Evolutionary conservation across 92 coral and sea anemone species (phyloP).

Genomic region (Siderastrea radians): DNA sequence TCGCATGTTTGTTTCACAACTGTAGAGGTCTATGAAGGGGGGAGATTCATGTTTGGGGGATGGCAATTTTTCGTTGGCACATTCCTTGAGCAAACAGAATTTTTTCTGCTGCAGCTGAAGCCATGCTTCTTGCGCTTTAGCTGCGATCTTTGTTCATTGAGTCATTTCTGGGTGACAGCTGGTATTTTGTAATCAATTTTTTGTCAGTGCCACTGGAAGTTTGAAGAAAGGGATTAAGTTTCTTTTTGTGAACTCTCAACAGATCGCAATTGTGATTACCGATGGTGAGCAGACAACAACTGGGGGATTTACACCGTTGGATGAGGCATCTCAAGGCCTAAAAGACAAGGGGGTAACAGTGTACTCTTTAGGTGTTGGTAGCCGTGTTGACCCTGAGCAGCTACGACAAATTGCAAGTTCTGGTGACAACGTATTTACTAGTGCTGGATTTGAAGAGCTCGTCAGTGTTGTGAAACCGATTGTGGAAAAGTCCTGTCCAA

Average conservation of each 20-base stretch:
- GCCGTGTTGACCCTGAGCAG: slow-evolving; percentile 32
- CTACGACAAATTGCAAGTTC: slow-evolving; percentile 50
- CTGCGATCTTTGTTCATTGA: too few relatives aligned
- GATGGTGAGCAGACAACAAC: slow-evolving; percentile 72
- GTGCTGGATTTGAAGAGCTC: slow-evolving; percentile 34
- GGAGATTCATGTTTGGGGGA: too few relatives aligned
- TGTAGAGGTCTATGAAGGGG: too few relatives aligned
- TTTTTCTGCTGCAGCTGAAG: too few relatives aligned
- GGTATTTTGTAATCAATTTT: too few relatives aligned
- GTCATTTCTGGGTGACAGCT: too few relatives aligned
- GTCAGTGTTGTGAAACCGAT: slow-evolving; percentile 19
- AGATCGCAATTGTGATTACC: slow-evolving; percentile 73
- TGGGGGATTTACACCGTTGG: slow-evolving; percentile 44
- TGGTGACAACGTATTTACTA: slow-evolving; percentile 30
- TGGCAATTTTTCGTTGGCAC: too few relatives aligned
- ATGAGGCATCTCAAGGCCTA: slow-evolving; percentile 62
- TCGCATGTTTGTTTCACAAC: too few relatives aligned
- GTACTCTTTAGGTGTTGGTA: slow-evolving; percentile 73
- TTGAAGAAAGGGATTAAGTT: neutral
- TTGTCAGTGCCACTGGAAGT: too few relatives aligned
- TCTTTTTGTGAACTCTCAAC: neutral
- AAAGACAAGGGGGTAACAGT: slow-evolving; percentile 64
- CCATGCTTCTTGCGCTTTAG: too few relatives aligned
- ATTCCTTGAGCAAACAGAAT: too few relatives aligned
- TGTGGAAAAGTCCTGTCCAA: slow-evolving; percentile 45